Evolutionary conservation across 2,888 invertebrate genomes (phyloP), one percentile per base, ranked within the genome.

Genomic region (Melanostoma mellinum): DNA sequence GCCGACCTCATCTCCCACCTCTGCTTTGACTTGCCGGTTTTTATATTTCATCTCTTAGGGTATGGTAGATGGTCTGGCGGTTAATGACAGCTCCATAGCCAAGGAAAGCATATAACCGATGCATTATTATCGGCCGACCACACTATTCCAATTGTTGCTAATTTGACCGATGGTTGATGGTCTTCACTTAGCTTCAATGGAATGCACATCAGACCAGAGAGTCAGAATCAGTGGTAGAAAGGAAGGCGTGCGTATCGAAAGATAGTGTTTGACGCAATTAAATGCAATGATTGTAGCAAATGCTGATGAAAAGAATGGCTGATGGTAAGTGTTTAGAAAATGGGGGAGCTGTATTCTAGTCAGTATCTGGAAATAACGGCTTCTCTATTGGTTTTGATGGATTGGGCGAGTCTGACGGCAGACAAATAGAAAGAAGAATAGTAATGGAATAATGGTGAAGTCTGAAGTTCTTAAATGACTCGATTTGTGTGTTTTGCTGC

Each of bases 331-430:
- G 63, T 40, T 20, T 50, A 20, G 63, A 38, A 63, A 63, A 44
- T 67, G 53, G 40, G 53, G 67, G 8, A 67, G 53, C 52, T 40
- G 32, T 42, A 44, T 6, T 35, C n/a, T 63, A 50, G 8, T 36
- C 50, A 50, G 40, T 36, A 68, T 73, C 79, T 73, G 63, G 52
- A 65, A 65, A 58, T 73, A 73, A 79, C 73, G 68, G 63, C 36
- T 53, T 6, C 10, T 50, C 56, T 67, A 60, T 71, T 77, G 55
- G 87, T 85, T 86, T 88, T 88, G 88, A 89, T 88, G 88, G 88
- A 88, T 89, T 88, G 87, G 88, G 88, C 87, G 55, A 30, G 20
- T 1, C 3, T 55, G 55, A 4, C 3, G 8, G 40, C 9, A 35
- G 3, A 30, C 35, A n/a, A 50, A 35, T n/a, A 5, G 33, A 33